phyloP scores from a whole-genome alignment of 1,140 invertebrate genomes.

The Euura lappo region DNA sequence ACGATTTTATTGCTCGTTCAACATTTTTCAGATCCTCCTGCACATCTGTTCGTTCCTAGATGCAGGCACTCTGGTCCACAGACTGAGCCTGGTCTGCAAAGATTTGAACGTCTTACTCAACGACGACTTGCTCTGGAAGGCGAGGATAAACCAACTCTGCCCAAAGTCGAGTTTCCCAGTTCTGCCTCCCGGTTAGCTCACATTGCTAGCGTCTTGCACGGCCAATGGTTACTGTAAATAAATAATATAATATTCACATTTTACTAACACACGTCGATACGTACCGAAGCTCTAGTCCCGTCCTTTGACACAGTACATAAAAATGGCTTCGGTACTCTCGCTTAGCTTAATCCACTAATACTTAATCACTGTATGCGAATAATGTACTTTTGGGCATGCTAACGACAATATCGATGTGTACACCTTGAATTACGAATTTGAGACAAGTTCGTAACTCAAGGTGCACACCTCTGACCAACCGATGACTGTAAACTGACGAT shows the following conservation, averaged over 20 bases:
- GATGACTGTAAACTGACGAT: no score
- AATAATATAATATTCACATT: constrained; percentile 24
- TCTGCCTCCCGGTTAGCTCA: constrained; percentile 48
- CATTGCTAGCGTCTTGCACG: constrained; percentile 37
- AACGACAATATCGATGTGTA: no score
- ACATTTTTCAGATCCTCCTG: constrained; percentile 47
- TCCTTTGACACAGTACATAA: no score
- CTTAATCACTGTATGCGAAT: background rate
- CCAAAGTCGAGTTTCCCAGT: constrained; percentile 46
- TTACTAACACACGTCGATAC: background rate
- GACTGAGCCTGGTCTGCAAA: constrained; percentile 48
- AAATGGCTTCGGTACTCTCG: background rate
- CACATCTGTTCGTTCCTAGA: constrained; percentile 55
- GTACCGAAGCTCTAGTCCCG: background rate
- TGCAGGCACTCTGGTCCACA: constrained; percentile 45
- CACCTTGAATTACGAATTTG: no score
- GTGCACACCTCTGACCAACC: no score
- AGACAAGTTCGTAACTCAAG: no score
- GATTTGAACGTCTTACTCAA: constrained; percentile 50
- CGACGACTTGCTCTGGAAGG: constrained; percentile 53
- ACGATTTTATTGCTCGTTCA: background rate
- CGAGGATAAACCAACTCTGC: constrained; percentile 47
- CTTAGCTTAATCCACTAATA: background rate
- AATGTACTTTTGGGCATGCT: no score
- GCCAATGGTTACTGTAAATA: constrained; percentile 40